Conservation (phyloP, 2,797 vertebrate species). For the Rhinogobio ventralis region DNA sequence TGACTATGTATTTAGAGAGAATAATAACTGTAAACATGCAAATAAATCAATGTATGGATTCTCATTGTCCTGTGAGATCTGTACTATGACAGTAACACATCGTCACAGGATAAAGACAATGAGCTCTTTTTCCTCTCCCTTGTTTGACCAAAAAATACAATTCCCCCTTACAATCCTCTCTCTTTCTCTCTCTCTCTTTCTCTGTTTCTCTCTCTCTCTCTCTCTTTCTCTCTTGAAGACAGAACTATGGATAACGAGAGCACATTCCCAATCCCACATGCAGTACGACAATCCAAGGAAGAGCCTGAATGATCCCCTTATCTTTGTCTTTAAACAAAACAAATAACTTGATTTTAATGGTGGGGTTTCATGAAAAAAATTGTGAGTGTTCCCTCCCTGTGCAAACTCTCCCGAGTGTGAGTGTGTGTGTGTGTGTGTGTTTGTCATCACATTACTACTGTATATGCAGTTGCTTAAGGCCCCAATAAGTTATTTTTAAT, state of each 20-base stretch:
- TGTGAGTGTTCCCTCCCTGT: too few species aligned
- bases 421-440: too few species aligned
- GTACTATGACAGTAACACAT: constrained; percentile 2
- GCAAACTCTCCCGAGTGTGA: too few species aligned
- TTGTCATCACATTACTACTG: too few species aligned
- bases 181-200: too few species aligned
- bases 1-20: too few species aligned
- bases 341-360: too few species aligned
- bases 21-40: background rate
- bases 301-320: background rate
- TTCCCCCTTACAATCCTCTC: background rate
- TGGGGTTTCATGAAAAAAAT: too few species aligned
- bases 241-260: background rate
- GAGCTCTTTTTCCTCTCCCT: constrained; percentile 7
- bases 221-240: background rate
- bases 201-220: background rate
- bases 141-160: constrained; percentile 21
- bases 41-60: background rate
- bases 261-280: constrained; percentile 34
- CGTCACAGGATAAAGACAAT: constrained; percentile 25
- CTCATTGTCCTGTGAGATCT: background rate
- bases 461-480: too few species aligned
- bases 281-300: background rate
- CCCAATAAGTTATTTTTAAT: too few species aligned
- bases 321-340: background rate